Evolutionary conservation across 2,888 invertebrate genomes (phyloP).

Genomic region (Drosophila austrosaltans): DNA sequence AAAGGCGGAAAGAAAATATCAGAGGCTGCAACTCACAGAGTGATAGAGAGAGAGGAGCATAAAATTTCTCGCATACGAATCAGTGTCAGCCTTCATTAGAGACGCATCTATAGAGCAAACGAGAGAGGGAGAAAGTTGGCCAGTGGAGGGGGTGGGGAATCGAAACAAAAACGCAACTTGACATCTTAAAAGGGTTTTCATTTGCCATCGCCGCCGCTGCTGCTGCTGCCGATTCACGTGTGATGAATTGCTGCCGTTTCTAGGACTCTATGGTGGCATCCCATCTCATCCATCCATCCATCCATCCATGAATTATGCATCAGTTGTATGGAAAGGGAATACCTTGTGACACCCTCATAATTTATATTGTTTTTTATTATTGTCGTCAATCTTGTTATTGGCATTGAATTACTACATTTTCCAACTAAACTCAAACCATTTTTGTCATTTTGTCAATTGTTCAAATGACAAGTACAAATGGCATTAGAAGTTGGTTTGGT

Average conservation of each 20-base stretch:
- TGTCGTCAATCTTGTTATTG: conserved; percentile 29
- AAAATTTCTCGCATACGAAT: conserved; percentile 32
- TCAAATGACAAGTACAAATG: conserved; percentile 74
- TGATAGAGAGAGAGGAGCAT: not conserved
- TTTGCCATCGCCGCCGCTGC: conserved; percentile 1
- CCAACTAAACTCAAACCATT: conserved; percentile 48
- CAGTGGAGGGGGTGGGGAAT: not conserved
- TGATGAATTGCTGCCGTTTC: conserved; percentile 53
- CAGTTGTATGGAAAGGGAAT: not conserved
- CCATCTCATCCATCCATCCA: not conserved
- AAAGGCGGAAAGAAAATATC: conserved; percentile 1
- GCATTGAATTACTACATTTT: conserved; percentile 58
- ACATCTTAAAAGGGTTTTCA: conserved; percentile 76
- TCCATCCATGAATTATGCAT: conserved; percentile 39
- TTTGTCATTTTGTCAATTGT: conserved; percentile 73
- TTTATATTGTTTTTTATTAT: conserved; percentile 10
- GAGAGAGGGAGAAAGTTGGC: not conserved
- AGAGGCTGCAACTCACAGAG: not conserved
- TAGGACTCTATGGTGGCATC: conserved; percentile 18
- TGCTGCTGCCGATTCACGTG: conserved; percentile 34
- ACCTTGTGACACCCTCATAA: conserved; percentile 58
- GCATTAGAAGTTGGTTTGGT: conserved; percentile 69
- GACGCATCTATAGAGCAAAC: conserved; percentile 27
- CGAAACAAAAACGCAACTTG: conserved; percentile 64
- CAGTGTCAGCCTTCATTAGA: conserved; percentile 68